Conservation (phyloP, 2,888 invertebrate genomes). For the Leucozona laternaria region DNA sequence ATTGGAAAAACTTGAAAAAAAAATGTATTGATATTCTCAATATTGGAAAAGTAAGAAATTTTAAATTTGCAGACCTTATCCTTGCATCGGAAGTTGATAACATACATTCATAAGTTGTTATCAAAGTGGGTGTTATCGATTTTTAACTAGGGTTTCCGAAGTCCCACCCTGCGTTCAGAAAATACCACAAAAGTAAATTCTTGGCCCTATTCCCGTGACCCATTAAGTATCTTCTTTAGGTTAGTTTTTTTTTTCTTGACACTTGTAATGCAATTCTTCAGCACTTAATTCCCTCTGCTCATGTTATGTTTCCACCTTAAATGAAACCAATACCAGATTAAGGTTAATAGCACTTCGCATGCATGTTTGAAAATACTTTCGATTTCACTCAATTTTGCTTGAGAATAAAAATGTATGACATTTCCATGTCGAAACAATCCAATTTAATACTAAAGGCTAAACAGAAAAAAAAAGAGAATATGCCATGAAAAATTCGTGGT, state of each 20-base stretch:
- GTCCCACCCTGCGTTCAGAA: no score
- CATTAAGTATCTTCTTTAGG: no score
- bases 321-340: conserved; percentile 21
- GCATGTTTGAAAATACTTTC: background rate
- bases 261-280: background rate
- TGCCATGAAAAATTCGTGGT: background rate
- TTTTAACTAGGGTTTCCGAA: no score
- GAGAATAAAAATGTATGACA: background rate
- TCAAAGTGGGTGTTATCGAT: no score
- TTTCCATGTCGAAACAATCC: background rate
- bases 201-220: background rate
- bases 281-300: background rate
- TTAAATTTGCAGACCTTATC: no score
- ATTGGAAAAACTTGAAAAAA: no score
- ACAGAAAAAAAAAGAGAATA: no score
- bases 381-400: background rate
- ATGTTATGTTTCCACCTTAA: background rate
- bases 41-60: no score
- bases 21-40: no score
- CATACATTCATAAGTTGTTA: no score
- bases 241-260: background rate
- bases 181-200: no score
- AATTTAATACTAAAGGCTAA: background rate
- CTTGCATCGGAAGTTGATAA: no score
- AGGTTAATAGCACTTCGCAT: conserved; percentile 3